Evolutionary conservation across 1,140 invertebrate species (phyloP).

Genomic region (Nasonia longicornis): DNA sequence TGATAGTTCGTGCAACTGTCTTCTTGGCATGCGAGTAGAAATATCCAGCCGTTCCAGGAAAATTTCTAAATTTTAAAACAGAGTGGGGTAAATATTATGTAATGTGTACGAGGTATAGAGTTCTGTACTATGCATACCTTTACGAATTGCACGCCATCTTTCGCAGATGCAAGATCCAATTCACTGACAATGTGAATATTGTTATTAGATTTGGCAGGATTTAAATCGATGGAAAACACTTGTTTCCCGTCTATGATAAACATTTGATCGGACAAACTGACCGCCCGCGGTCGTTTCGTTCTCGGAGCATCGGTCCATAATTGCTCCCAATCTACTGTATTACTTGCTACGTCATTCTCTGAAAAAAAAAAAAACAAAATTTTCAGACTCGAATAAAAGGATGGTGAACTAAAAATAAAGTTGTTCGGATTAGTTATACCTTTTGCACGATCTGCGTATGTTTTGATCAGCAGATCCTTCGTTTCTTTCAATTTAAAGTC

Average conservation of each 20-base stretch:
- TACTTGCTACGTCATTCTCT: background rate
- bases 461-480: background rate
- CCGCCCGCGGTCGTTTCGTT: conserved; percentile 36
- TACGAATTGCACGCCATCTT: conserved; percentile 43
- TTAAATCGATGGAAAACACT: conserved; percentile 31
- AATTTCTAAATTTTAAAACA: conserved; percentile 47
- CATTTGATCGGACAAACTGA: conserved; percentile 44
- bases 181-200: conserved; percentile 31
- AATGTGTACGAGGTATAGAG: background rate
- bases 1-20: conserved; percentile 50
- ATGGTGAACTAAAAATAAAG: background rate
- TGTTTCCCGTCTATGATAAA: conserved; percentile 49
- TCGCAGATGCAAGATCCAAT: background rate
- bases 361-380: background rate
- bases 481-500: conserved; percentile 21
- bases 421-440: background rate
- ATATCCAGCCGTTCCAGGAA: conserved; percentile 49
- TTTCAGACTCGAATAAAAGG: background rate
- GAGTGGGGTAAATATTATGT: background rate
- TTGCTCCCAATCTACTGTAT: conserved; percentile 46
- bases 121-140: conserved; percentile 42
- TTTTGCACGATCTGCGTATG: background rate
- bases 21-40: conserved; percentile 52
- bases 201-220: conserved; percentile 39
- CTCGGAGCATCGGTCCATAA: conserved; percentile 43